Evolutionary conservation across 2,888 invertebrate genomes (phyloP), one percentile per base, ranked within the genome.

Genomic region (Sarcophaga carnaria): DNA sequence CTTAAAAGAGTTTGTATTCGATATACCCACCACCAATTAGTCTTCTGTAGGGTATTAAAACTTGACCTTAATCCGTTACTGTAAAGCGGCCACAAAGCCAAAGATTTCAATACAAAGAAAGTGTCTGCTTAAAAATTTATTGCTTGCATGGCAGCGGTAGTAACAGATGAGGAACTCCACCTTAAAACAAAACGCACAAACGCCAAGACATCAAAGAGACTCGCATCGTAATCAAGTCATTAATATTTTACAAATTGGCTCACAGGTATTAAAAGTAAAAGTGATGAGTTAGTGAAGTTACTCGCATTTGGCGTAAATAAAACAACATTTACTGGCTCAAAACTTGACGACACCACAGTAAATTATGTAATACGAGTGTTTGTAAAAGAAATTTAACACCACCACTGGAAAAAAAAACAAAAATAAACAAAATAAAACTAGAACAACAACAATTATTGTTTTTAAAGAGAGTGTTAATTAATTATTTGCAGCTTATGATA

Each of bases 261-360:
- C 59, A 37, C 8, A 66, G 22, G 22, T 22, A 77, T 66, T 66
- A 77, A 77, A 77, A 77, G 76, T 67, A 77, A 77, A 77, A 77
- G 76, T 77, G 37, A 5, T 64, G 54, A 54, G 54, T 54, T 1
- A 17, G 49, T 27, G 17, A 4, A 25, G 12, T 54, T 25, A 54
- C 27, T 37, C 20, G 22, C 4, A 20, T 59, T n/a, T 27, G 59
- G 2, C 20, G 5, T 5, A 59, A 71, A 70, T 27, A 25, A 70
- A 54, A 54, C 37, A 37, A 37, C 6, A 37, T 37, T 37, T 37
- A 8, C 37, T 37, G 10, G 2, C 37, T 37, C 3, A 37, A 2
- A 37, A 37, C 37, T 49, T 54, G 25, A 70, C 70, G 17, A 22
- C 25, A 25, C 25, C 37, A 10, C 37, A 37, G 37, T 59, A 4